A percentile compares a stretch with the other conserved stretches of the same genome.
Conservation (phyloP, 2,888 invertebrate genomes). For the Podotricha telesiphe region DNA sequence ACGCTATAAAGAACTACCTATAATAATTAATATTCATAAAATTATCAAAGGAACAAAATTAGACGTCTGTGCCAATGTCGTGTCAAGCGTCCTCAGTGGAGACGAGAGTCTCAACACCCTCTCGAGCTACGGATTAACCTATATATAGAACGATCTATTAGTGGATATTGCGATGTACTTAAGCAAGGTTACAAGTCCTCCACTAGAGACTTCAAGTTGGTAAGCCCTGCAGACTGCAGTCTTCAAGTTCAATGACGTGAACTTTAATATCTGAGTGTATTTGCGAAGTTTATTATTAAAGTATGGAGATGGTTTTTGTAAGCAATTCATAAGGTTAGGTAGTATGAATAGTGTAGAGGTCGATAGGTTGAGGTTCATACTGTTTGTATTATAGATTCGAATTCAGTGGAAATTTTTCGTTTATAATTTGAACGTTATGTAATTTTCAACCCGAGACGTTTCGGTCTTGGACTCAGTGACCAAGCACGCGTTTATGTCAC, state of each 20-base stretch:
- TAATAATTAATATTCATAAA: constrained; percentile 34
- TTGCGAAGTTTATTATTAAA: no score
- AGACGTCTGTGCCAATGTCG: constrained; percentile 28
- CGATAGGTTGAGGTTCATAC: no score
- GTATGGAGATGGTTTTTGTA: background rate
- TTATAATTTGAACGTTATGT: no score
- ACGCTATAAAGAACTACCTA: background rate
- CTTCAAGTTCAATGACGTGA: constrained; percentile 23
- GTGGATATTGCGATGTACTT: constrained; percentile 8
- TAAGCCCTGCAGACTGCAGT: no score
- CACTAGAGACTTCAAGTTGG: no score
- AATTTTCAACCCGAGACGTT: no score
- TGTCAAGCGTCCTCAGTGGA: background rate
- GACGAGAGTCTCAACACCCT: background rate
- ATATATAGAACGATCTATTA: constrained; percentile 21
- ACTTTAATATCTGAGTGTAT: background rate
- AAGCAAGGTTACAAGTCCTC: constrained; percentile 18
- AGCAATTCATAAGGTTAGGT: background rate
- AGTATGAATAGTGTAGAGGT: no score
- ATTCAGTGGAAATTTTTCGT: no score
- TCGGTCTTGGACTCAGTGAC: no score
- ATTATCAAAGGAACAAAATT: constrained; percentile 32
- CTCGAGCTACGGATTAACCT: constrained; percentile 25
- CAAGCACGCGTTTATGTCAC: no score
- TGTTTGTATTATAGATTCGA: no score